phyloP scores from a whole-genome alignment of 2,797 vertebrate species.

The Chelmon rostratus region DNA sequence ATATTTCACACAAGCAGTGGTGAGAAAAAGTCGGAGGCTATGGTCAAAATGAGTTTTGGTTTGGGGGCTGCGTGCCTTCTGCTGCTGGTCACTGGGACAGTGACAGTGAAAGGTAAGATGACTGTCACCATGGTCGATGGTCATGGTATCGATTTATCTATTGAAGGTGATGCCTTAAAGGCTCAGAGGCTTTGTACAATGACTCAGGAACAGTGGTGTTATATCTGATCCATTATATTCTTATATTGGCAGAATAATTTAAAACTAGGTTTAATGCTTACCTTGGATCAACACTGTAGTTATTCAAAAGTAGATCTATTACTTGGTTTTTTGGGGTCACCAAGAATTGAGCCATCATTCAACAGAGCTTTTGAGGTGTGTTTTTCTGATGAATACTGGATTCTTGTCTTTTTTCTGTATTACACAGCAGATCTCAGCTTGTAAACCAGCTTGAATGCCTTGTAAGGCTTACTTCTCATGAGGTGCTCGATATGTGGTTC shows the following conservation, averaged over 20 bases:
- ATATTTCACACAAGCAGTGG: neutral
- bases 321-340: neutral
- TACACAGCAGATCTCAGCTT: no score
- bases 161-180: neutral
- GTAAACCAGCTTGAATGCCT: no score
- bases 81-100: neutral
- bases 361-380: no score
- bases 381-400: no score
- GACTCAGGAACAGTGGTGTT: neutral
- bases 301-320: neutral
- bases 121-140: no score
- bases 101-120: slow-evolving; percentile 7
- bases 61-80: neutral
- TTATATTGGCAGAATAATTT: neutral
- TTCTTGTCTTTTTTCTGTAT: no score
- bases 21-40: neutral
- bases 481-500: no score
- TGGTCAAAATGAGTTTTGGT: slow-evolving; percentile 9
- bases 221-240: neutral
- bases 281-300: neutral
- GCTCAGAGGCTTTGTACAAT: neutral
- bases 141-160: no score
- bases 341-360: no score
- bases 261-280: neutral
- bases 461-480: no score